phyloP scores from a whole-genome alignment of 2,113 vertebrate genomes.

The Entomyzon cyanotis region DNA sequence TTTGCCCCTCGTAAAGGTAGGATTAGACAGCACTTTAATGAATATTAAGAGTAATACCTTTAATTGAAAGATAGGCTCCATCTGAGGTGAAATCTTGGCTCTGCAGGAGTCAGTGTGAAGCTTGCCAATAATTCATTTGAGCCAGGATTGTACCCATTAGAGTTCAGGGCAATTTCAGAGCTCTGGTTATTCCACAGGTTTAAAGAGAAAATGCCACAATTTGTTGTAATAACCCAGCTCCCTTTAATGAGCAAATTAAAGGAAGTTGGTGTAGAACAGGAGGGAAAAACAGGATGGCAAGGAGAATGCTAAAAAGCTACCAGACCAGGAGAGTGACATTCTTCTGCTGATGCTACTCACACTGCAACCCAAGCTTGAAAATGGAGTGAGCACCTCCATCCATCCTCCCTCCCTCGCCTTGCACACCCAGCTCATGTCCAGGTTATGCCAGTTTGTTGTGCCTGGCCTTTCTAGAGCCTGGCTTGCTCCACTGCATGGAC shows the following conservation, averaged over 20 bases:
- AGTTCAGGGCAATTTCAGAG: not conserved
- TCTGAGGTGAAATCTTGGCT: conserved; percentile 23
- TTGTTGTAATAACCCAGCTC: not conserved
- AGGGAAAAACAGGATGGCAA: not conserved
- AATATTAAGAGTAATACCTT: conserved; percentile 15
- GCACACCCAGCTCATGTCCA: not conserved
- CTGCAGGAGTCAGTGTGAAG: not conserved
- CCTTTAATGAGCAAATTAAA: conserved; percentile 26
- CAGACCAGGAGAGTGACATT: fast-evolving
- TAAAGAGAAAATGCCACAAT: conserved; percentile 36
- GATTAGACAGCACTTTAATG: conserved; percentile 40
- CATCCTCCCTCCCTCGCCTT: no score
- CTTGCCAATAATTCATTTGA: not conserved
- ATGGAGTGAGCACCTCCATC: not conserved
- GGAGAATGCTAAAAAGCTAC: not conserved
- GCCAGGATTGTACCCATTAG: conserved; percentile 7
- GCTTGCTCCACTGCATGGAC: not conserved
- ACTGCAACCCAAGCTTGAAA: fast-evolving
- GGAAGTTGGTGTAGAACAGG: not conserved
- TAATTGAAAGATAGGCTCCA: conserved; percentile 8
- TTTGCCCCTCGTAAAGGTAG: not conserved
- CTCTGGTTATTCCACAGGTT: not conserved
- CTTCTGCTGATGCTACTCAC: not conserved
- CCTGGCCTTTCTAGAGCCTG: not conserved
- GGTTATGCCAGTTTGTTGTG: not conserved